These are phyloP conservation scores for Catharus ustulatus DNA, from an alignment of 2,797 vertebrate species.

Conservation along the genomic window DNA sequence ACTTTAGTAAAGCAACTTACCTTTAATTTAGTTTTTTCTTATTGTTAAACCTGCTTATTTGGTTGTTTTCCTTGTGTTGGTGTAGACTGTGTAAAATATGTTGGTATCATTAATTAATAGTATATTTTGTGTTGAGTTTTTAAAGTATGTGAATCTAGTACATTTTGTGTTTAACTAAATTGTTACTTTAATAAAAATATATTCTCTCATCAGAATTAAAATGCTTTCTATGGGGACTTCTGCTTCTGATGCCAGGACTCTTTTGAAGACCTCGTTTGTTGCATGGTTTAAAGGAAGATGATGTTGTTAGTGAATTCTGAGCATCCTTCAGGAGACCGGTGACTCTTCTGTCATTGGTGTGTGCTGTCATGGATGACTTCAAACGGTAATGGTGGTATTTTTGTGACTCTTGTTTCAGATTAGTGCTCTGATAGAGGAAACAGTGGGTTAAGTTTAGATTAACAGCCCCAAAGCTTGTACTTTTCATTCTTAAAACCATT, in stretches of 20 bases:
- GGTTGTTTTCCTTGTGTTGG: neutral
- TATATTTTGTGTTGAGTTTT: neutral
- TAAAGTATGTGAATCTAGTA: neutral
- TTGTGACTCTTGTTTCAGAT: neutral
- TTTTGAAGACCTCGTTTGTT: neutral
- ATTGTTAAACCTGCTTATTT: neutral
- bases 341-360: conserved; percentile 27
- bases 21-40: neutral
- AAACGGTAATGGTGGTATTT: conserved; percentile 27
- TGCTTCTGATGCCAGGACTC: neutral
- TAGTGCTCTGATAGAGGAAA: neutral
- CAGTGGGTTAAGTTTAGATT: conserved; percentile 18
- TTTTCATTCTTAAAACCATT: neutral
- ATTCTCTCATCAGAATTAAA: conserved; percentile 49
- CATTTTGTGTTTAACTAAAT: neutral
- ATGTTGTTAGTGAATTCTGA: neutral
- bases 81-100: neutral
- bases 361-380: conserved; percentile 44
- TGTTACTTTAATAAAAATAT: conserved; percentile 27
- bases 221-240: conserved; percentile 46
- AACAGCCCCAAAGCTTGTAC: neutral
- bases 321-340: conserved; percentile 31
- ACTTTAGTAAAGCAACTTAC: neutral
- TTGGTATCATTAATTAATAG: neutral
- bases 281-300: conserved; percentile 39